Conservation (phyloP, 2,113 vertebrate species). For the Montifringilla adamsi region DNA sequence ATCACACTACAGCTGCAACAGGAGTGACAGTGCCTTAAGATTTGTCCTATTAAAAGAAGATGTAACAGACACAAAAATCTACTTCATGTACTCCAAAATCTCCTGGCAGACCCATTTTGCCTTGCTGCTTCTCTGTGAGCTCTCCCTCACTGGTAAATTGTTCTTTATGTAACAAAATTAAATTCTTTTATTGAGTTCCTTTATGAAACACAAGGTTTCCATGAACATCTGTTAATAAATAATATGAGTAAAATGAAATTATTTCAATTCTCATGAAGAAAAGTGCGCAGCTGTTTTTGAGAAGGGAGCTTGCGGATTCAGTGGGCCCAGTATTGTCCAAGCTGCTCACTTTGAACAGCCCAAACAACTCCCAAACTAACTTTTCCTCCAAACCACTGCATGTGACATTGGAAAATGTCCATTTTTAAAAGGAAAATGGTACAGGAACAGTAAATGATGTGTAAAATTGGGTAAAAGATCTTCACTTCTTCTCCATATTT, state of each 20-base stretch:
- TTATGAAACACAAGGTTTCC: background rate
- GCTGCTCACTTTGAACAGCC: background rate
- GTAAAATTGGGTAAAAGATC: conserved; percentile 60
- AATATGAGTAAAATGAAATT: background rate
- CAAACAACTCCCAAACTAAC: background rate
- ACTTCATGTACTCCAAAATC: background rate
- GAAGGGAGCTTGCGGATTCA: background rate
- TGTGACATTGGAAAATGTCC: conserved; percentile 42
- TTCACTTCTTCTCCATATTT: conserved; percentile 54
- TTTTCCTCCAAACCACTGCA: conserved; percentile 5
- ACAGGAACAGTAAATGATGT: conserved; percentile 40
- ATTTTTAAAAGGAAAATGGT: conserved; percentile 1
- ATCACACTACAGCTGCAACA: rapidly evolving
- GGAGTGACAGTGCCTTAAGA: background rate
- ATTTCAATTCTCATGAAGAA: background rate
- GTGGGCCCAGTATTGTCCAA: background rate
- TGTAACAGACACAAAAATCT: background rate
- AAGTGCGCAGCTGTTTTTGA: background rate
- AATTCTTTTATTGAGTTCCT: background rate
- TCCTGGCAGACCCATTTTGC: background rate
- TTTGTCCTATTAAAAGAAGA: background rate
- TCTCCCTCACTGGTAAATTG: background rate
- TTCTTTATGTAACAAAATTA: background rate
- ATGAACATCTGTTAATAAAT: background rate
- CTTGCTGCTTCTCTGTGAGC: background rate